Base-by-base conservation (phyloP, 92 coral and sea anemone species). In the Bergia puertoricense region DNA sequence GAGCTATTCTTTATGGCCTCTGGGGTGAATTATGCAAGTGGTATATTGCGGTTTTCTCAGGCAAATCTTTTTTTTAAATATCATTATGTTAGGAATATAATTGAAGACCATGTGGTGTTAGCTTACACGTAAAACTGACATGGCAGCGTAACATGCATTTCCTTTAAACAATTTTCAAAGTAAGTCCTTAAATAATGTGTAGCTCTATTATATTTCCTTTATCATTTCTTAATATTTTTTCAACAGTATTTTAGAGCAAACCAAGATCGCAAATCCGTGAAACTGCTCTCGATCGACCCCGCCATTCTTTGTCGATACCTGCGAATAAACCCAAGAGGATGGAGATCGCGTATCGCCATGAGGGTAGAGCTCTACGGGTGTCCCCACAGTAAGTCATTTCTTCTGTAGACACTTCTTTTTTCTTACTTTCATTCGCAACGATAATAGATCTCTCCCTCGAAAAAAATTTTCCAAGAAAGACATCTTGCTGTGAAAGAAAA, bases 221-320 rank as follows among this genome's bases (percentile, higher is more conserved):
- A 23, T 23, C 14, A 46, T 11, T 77, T 22, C 38, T 37, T 13
- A 22, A 22, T 45, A 30, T 36, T 15, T 72, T 20, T 30, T 43
- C 14, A 1, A 14, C 51, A 87, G 90, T 67, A 59, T 9, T 87
- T 87, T 38, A n/a, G 18, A 67, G 90, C 59, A 42, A 87, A 87
- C 90, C 48, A 69, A 5, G 90, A 87, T 46, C 43, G 75, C 30
- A 77, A 42, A 56, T 87, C 90, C 7, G 76, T 87, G 48, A 81
- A 48, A 10, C 72, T 8, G 37, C 8, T 74, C 41, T 46, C 84
- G 8, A 54, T 87, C 74, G 67, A 79, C 16, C 84, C 90, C 0
- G 36, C 83, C 37, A 87, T 87, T 66, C 77, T 77, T 37, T 79
- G 85, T 87, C 90, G 90, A 46, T 87, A 77, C 44, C 56, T 87